A percentile compares a stretch with the other conserved stretches of the same genome.
These are phyloP conservation scores for Gallinago stenura DNA, from an alignment of 2,797 vertebrate genomes.

Conservation along the genomic window DNA sequence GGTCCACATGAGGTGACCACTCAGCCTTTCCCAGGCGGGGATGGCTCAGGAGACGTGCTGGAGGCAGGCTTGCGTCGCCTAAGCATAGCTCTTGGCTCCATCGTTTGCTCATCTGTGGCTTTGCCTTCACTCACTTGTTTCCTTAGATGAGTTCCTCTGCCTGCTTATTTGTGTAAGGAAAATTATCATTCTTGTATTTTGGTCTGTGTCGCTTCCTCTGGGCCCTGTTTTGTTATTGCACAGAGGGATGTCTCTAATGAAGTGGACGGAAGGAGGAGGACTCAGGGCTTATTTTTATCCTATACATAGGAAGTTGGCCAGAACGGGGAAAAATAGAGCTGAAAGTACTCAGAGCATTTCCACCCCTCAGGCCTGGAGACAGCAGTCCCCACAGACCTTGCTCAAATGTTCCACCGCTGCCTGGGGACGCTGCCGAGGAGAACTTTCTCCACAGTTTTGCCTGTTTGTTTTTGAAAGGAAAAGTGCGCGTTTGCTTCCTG, in stretches of 20 bases:
- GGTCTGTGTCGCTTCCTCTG: conserved; percentile 78
- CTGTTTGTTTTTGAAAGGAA: conserved; percentile 82
- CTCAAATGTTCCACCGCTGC: conserved; percentile 68
- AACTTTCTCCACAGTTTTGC: conserved; percentile 72
- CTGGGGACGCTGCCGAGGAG: conserved; percentile 57
- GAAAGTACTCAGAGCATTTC: conserved; percentile 25
- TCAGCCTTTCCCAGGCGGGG: neutral
- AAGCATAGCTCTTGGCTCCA: conserved; percentile 36
- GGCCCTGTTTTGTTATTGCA: conserved; percentile 43
- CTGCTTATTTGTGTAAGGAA: conserved; percentile 80
- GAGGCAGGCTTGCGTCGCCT: neutral
- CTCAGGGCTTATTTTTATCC: conserved; percentile 53
- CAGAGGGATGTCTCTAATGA: conserved; percentile 62
- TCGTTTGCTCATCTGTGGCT: conserved; percentile 74
- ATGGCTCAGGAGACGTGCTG: conserved; percentile 19
- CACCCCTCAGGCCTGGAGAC: neutral
- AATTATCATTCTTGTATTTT: conserved; percentile 73
- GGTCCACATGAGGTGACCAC: rapidly evolving
- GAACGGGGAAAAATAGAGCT: conserved; percentile 20
- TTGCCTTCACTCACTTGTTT: conserved; percentile 73
- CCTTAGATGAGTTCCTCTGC: conserved; percentile 65
- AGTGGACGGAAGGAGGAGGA: conserved; percentile 39
- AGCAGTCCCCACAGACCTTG: conserved; percentile 42
- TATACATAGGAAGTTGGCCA: conserved; percentile 53
- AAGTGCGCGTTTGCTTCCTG: conserved; percentile 75